Evolutionary conservation across 1,140 invertebrate species (phyloP), one percentile per base, ranked within the genome.

Genomic region (Atta texana): DNA sequence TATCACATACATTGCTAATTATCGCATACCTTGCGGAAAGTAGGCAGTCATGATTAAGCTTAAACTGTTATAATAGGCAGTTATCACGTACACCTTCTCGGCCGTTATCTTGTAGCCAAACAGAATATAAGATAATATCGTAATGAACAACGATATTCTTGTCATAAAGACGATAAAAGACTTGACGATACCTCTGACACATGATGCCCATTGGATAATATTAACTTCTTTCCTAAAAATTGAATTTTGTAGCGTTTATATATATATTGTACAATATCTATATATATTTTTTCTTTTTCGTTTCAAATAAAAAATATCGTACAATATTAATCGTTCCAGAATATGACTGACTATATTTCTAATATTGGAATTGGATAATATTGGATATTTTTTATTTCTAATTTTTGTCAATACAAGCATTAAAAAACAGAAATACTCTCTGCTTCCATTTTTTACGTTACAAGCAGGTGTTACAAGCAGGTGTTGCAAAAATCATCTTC

Each of bases 101-200:
- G 98, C 97, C 0, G 96, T 97, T 94, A 57, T 93, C 88, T 68
- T 96, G 85, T 96, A 95, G 0, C 96, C 96, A 12, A 96, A 94
- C 0, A 97, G 95, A 5, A 98, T 96, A 90, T 97, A 98, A 0
- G 97, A 96, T n/a, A 98, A 94, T 34, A 99, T 96, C 1, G 97
- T 97, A 0, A 98, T 93, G 87, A 98, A 98, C 2, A 98, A 96
- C 0, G 98, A 97, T 0, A 98, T 93, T 93, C 98, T 97, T 0
- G 97, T 97, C 82, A 97, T 97, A 76, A 98, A 96, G 21, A 96
- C 96, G 4, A 97, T 96, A 89, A 97, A 97, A 0, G 96, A 97
- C 91, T 97, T 95, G 88, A 97, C 96, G 2, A 97, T 94, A 7
- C 97, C 97, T 81, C 96, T 95, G 0, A 98, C 96, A 92, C 97